phyloP scores from a whole-genome alignment of 2,888 invertebrate species.

The Leptinotarsa tumamoca region DNA sequence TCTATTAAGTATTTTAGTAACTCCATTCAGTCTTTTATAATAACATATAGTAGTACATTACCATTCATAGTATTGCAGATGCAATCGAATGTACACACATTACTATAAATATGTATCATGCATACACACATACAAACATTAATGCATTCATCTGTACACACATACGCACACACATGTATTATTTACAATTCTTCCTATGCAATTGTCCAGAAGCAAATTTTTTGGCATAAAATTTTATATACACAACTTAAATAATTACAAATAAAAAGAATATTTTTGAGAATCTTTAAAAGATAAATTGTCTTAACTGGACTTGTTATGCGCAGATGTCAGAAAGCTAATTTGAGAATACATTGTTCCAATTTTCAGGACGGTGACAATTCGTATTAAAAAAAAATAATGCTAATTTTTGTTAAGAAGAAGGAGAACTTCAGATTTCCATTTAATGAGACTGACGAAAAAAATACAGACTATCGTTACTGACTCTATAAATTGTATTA shows the following conservation, averaged over 20 bases:
- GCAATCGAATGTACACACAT: slow-evolving; percentile 68
- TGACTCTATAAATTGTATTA: not conserved
- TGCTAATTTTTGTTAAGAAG: slow-evolving; percentile 24
- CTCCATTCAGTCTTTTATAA: slow-evolving; percentile 69
- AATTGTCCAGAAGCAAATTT: slow-evolving; percentile 59
- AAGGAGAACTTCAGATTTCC: slow-evolving; percentile 25
- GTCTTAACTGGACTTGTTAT: slow-evolving; percentile 56
- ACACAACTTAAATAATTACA: slow-evolving; percentile 53
- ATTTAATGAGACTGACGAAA: not conserved
- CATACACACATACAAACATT: slow-evolving; percentile 63
- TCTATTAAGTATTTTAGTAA: slow-evolving; percentile 67
- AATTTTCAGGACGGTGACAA: slow-evolving; percentile 64
- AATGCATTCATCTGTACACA: slow-evolving; percentile 50
- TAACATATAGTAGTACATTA: slow-evolving; percentile 68
- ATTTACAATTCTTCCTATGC: slow-evolving; percentile 63
- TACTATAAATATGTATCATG: slow-evolving; percentile 65
- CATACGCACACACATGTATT: slow-evolving; percentile 60
- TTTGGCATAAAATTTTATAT: slow-evolving; percentile 58
- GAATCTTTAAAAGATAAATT: slow-evolving; percentile 42
- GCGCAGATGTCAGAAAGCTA: slow-evolving; percentile 59
- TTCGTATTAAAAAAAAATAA: slow-evolving; percentile 56
- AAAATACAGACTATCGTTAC: not conserved
- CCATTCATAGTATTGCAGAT: slow-evolving; percentile 68
- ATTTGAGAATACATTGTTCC: slow-evolving; percentile 55
- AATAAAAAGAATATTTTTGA: slow-evolving; percentile 49